Evolutionary conservation across 2,113 vertebrate genomes (phyloP).

Genomic region (Toxotes chatareus): DNA sequence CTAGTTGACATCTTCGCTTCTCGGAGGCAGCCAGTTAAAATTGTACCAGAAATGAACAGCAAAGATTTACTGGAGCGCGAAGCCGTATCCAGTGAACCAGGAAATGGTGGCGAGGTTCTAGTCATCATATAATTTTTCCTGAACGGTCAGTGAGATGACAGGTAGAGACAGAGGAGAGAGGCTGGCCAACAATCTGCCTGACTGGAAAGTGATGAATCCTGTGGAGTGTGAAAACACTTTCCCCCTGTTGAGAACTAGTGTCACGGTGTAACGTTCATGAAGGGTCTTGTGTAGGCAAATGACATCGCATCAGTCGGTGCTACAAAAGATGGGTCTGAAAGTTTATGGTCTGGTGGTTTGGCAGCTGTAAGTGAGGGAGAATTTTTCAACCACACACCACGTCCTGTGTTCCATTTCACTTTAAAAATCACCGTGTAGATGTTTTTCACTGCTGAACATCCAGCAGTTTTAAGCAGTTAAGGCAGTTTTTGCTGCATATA

Average conservation of each 20-base stretch:
- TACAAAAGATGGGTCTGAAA: slow-evolving; percentile 28
- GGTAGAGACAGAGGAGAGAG: slow-evolving; percentile 64
- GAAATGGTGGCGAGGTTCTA: slow-evolving; percentile 76
- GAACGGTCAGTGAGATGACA: slow-evolving; percentile 74
- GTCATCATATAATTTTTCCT: slow-evolving; percentile 77
- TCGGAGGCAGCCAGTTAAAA: slow-evolving; percentile 57
- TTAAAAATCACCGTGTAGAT: background rate
- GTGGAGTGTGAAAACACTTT: slow-evolving; percentile 73
- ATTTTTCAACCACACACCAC: slow-evolving; percentile 30
- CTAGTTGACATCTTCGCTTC: slow-evolving; percentile 60
- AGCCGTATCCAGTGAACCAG: slow-evolving; percentile 73
- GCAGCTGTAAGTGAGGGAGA: slow-evolving; percentile 16
- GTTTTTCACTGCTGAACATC: slow-evolving; percentile 27
- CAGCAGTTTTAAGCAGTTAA: background rate
- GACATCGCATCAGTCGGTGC: slow-evolving; percentile 15
- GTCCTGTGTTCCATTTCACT: slow-evolving; percentile 19
- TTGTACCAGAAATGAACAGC: slow-evolving; percentile 62
- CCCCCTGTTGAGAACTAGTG: slow-evolving; percentile 49
- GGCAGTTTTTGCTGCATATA: background rate
- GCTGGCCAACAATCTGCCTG: slow-evolving; percentile 56
- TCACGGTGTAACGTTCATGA: slow-evolving; percentile 56
- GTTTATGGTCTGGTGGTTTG: slow-evolving; percentile 35
- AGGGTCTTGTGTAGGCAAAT: slow-evolving; percentile 37
- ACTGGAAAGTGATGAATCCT: slow-evolving; percentile 64
- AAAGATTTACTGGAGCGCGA: slow-evolving; percentile 65